Evolutionary conservation across 37 sponge, comb jelly and placozoan genomes (phyloP), one percentile per base, ranked within the genome.

Genomic region (Spongilla lacustris): DNA sequence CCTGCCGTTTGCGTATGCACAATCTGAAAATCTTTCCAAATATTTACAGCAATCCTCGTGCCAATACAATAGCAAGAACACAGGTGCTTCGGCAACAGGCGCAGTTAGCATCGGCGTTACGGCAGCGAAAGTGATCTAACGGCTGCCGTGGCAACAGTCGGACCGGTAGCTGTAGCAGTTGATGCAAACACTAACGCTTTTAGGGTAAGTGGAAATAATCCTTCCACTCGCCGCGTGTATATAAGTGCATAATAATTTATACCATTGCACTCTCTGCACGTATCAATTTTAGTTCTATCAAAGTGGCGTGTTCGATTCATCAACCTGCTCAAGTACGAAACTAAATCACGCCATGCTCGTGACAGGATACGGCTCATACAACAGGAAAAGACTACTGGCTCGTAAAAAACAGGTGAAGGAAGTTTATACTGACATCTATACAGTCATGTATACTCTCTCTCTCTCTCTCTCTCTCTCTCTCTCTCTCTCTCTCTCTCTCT

Each of bases 341-440:
- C 80, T 89, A 27, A 89, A 84, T 67, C 90, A 89, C 29, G 90
- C 85, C 30, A 83, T 84, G 81, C 76, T 89, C 22, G 69, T 89
- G 46, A 89, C 85, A 66, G 90, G 90, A 4, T 89, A 89, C 72
- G 90, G 90, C 36, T 30, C 73, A 31, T 25, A 30, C 13, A 79
- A 79, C 26, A 77, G 85, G 2, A 80, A n/a, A 80, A 30, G 41
- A 83, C 29, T 89, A 84, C 76, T 89, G 90, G 90, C 90, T 89
- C 8, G 90, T 81, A 10, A 89, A 89, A 36, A 89, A 89, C 81
- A 89, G 90, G 90, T 89, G 80, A 32, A 19, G 22, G 9, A 14
- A 6, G 11, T 14, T 9, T 41, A 41, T 41, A 3, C 6, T 6
- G 41, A 41, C 6, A 6, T 6, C 3, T 41, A 41, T 41, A 41